Evolutionary conservation across 2,888 invertebrate genomes (phyloP).

Genomic region (Galeruca laticollis): DNA sequence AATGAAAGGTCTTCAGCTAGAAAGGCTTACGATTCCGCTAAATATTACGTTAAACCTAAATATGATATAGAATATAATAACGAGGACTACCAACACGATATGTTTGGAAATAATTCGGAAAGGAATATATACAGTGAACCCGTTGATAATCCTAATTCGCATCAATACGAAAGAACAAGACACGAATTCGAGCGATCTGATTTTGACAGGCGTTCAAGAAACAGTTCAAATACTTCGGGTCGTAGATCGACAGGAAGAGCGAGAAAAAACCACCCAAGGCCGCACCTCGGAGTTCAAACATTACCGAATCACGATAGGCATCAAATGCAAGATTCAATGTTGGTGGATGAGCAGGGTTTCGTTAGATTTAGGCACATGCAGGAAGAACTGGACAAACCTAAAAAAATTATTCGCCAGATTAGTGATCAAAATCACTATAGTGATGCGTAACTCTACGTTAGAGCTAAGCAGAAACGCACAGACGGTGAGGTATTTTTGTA

Average conservation of each 20-base stretch:
- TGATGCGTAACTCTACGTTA: conserved; percentile 62
- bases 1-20: conserved; percentile 58
- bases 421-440: conserved; percentile 63
- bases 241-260: conserved; percentile 62
- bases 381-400: conserved; percentile 57
- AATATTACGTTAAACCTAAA: conserved; percentile 63
- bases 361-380: conserved; percentile 82
- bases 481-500: conserved; percentile 56
- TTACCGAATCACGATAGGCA: conserved; percentile 71
- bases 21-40: conserved; percentile 62
- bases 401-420: conserved; percentile 58
- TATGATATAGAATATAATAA: conserved; percentile 62
- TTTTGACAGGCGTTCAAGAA: conserved; percentile 65
- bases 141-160: conserved; percentile 58
- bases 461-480: conserved; percentile 54
- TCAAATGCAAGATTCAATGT: conserved; percentile 74
- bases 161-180: conserved; percentile 63
- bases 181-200: conserved; percentile 75
- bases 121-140: conserved; percentile 68
- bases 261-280: conserved; percentile 66
- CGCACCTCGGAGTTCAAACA: conserved; percentile 71
- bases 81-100: conserved; percentile 61
- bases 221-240: conserved; percentile 64
- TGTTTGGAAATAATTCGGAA: conserved; percentile 66
- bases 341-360: conserved; percentile 92